Evolutionary conservation across 2,888 invertebrate species (phyloP).

Genomic region (Thumatha senex): DNA sequence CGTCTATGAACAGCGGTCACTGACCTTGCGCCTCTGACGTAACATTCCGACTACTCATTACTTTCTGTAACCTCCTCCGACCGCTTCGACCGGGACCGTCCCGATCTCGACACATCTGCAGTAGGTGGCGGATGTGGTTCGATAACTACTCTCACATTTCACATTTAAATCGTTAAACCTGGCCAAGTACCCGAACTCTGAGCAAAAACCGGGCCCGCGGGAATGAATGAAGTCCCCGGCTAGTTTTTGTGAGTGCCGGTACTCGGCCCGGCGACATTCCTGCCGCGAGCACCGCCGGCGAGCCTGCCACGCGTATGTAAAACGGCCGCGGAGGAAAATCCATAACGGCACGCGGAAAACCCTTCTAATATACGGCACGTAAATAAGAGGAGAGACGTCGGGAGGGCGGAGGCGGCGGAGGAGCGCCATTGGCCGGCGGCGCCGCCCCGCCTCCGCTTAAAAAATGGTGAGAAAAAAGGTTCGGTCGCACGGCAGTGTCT

Average conservation of each 20-base stretch:
- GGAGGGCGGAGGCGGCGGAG: conserved; percentile 44
- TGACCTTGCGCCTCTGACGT: conserved; percentile 48
- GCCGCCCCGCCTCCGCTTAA: conserved; percentile 72
- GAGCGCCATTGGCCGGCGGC: conserved; percentile 60
- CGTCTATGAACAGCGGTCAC: conserved; percentile 42
- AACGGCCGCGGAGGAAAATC: conserved; percentile 73
- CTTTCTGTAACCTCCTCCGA: conserved; percentile 10
- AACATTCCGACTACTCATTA: conserved; percentile 31
- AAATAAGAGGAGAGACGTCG: conserved; percentile 66
- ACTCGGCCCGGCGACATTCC: conserved; percentile 23
- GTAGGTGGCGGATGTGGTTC: not conserved
- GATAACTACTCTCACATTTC: conserved; percentile 8
- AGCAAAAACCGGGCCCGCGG: conserved; percentile 34
- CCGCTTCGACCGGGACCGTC: not conserved
- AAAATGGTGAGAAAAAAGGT: conserved; percentile 71
- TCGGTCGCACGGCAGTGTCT: conserved; percentile 73
- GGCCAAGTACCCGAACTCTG: conserved; percentile 22
- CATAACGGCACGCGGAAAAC: conserved; percentile 82
- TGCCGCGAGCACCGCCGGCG: conserved; percentile 9
- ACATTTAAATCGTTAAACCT: conserved; percentile 34
- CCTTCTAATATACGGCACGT: conserved; percentile 83
- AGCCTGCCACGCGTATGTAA: conserved; percentile 60
- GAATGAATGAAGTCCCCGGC: conserved; percentile 35
- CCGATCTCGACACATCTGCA: not conserved
- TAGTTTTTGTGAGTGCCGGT: conserved; percentile 27